Percentiles rank a stretch among this genome's conserved stretches.
Evolutionary conservation across 1,140 invertebrate species (phyloP).

Genomic region (Globodera rostochiensis): DNA sequence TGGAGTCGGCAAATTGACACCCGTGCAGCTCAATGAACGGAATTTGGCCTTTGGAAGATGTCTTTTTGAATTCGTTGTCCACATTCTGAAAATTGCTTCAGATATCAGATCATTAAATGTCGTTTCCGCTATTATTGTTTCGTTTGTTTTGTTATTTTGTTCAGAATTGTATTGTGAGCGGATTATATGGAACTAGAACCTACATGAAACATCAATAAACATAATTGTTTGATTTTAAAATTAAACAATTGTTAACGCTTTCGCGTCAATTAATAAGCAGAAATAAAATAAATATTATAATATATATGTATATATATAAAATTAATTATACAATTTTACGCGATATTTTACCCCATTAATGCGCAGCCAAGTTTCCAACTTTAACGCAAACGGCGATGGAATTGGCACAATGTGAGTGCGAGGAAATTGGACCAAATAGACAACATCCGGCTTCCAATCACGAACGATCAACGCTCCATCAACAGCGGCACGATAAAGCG

Average conservation of each 20-base stretch:
- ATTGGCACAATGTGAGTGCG: constrained; percentile 80
- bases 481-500: too few species aligned
- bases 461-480: constrained; percentile 37
- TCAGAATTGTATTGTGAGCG: too few species aligned
- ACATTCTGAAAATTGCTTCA: constrained; percentile 46
- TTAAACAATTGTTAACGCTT: too few species aligned
- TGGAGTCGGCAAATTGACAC: constrained; percentile 85
- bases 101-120: background rate
- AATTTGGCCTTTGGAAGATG: constrained; percentile 73
- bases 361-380: constrained; percentile 90
- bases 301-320: background rate
- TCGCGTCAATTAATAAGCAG: too few species aligned
- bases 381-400: constrained; percentile 85
- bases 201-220: too few species aligned
- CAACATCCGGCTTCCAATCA: constrained; percentile 86
- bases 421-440: constrained; percentile 90
- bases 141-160: too few species aligned
- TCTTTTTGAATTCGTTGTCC: constrained; percentile 50
- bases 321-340: constrained; percentile 2
- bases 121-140: too few species aligned
- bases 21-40: constrained; percentile 91
- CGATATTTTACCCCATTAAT: constrained; percentile 66
- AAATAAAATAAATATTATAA: background rate
- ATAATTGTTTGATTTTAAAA: too few species aligned
- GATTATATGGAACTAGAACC: too few species aligned